Evolutionary conservation across 2,113 vertebrate species (phyloP).

Genomic region (Amazona vittata): DNA sequence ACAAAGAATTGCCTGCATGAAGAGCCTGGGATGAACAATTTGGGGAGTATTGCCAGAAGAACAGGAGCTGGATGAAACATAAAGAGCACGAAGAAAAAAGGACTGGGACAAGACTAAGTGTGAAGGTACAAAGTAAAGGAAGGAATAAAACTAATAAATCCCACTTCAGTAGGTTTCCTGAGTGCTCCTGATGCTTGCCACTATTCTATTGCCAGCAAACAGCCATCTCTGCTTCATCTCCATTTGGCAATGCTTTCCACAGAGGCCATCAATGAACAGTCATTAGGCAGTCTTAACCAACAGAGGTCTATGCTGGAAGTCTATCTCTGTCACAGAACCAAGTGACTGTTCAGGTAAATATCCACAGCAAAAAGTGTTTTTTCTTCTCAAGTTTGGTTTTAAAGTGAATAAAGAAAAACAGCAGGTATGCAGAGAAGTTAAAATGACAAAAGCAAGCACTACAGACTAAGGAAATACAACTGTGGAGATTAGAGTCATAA

Average conservation of each 20-base stretch:
- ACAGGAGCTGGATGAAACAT: background rate
- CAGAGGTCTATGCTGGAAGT: rapidly evolving
- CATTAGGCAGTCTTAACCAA: background rate
- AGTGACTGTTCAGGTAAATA: background rate
- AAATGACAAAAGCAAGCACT: background rate
- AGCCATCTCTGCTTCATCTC: background rate
- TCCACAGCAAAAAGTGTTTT: background rate
- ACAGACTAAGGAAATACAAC: background rate
- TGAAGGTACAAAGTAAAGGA: background rate
- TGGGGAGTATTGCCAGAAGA: background rate
- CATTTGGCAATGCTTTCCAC: background rate
- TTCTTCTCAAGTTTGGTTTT: background rate
- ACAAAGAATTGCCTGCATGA: background rate
- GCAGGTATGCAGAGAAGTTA: background rate
- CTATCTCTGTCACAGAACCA: background rate
- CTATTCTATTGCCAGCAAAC: background rate
- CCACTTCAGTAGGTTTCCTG: background rate
- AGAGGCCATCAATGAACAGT: background rate
- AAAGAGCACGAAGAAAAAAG: background rate
- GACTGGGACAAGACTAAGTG: background rate
- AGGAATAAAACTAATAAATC: background rate
- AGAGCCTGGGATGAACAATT: background rate
- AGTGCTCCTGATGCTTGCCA: background rate
- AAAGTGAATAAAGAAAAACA: background rate
- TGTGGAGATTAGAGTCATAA: background rate